phyloP scores from a whole-genome alignment of 2,113 vertebrate species.

The Emydocephalus ijimae region DNA sequence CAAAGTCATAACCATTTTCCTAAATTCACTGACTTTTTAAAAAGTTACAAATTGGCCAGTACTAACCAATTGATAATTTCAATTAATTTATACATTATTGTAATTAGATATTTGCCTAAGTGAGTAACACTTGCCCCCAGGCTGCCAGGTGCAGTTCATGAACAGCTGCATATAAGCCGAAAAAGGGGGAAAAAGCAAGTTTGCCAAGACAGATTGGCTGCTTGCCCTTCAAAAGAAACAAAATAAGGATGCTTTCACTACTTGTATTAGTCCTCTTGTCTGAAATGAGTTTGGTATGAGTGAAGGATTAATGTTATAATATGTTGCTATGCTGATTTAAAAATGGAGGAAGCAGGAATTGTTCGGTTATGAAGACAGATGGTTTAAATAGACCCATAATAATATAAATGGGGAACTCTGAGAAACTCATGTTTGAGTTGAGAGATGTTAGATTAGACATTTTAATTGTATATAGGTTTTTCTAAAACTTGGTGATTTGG shows the following conservation, averaged over 20 bases:
- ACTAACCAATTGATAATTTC: not conserved
- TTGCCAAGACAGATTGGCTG: constrained; percentile 21
- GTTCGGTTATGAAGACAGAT: not conserved
- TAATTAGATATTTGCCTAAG: constrained; percentile 14
- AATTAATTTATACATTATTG: not conserved
- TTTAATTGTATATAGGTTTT: not conserved
- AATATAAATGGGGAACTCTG: not conserved
- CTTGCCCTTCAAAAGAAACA: constrained; percentile 5
- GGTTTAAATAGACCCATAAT: not conserved
- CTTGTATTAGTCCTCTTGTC: not conserved
- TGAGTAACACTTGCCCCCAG: constrained; percentile 9
- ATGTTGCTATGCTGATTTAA: not conserved
- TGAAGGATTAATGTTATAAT: not conserved
- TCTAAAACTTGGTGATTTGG: not conserved
- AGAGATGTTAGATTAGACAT: not conserved
- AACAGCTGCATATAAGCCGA: constrained; percentile 15
- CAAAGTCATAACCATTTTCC: not conserved
- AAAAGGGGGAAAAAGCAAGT: not conserved
- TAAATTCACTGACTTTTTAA: not conserved
- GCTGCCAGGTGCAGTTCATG: constrained; percentile 14
- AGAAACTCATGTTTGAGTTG: not conserved
- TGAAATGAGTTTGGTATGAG: not conserved
- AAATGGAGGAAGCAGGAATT: not conserved
- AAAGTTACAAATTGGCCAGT: not conserved
- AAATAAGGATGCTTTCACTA: constrained; percentile 3